Evolutionary conservation across 2,797 vertebrate species (phyloP).

Genomic region (Champsocephalus gunnari): DNA sequence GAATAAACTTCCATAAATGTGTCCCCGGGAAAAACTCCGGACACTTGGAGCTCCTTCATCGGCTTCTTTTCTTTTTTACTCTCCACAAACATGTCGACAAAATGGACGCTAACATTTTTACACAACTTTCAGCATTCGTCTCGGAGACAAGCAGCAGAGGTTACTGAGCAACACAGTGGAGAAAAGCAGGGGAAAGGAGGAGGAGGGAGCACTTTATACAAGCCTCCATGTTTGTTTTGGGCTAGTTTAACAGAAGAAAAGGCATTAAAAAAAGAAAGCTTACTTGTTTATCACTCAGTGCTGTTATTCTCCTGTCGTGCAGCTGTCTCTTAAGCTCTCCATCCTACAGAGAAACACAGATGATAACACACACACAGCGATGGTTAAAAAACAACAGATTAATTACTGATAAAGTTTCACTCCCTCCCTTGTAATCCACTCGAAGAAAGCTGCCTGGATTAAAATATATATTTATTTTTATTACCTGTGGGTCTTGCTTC

Average conservation of each 20-base stretch:
- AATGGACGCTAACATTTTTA: conserved; percentile 92
- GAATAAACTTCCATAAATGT: conserved; percentile 23
- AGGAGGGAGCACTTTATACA: background rate
- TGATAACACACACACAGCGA: background rate
- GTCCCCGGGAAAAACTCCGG: conserved; percentile 41
- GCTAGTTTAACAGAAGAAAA: conserved; percentile 23
- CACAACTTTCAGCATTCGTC: conserved; percentile 74
- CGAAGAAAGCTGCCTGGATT: conserved; percentile 50
- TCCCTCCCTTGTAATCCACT: conserved; percentile 64
- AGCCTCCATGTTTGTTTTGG: conserved; percentile 25
- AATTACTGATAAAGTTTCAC: conserved; percentile 90
- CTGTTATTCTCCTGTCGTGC: conserved; percentile 87
- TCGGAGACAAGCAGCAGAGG: conserved; percentile 21
- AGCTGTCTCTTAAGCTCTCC: conserved; percentile 89
- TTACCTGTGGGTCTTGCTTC: conserved; percentile 94
- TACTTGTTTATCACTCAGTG: conserved; percentile 90
- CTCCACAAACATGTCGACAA: conserved; percentile 96
- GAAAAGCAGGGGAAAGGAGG: too few relatives aligned
- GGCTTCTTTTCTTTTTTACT: conserved; percentile 53
- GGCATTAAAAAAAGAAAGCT: conserved; percentile 53
- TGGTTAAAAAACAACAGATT: conserved; percentile 51
- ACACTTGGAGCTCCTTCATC: conserved; percentile 67
- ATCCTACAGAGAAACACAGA: conserved; percentile 79
- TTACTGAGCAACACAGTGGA: background rate
- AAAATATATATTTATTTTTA: conserved; percentile 57